Base-by-base conservation (phyloP, 2,113 vertebrate genomes). In the Phalacrocorax aristotelis region DNA sequence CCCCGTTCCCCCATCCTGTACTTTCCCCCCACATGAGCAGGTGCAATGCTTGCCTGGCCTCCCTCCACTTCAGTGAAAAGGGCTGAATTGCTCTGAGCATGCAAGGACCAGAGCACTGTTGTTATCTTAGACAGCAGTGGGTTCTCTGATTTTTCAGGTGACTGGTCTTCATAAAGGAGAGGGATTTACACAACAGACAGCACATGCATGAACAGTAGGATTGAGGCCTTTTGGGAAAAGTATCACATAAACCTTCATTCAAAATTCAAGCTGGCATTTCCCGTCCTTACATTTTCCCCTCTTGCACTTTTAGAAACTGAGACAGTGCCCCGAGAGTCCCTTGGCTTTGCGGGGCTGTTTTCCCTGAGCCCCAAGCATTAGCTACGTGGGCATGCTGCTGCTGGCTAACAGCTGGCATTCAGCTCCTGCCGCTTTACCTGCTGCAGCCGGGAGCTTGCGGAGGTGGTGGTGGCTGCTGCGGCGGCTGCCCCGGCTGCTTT, bases 351-450 rank as follows among this genome's bases (percentile, higher is more conserved):
- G 2, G 62, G 27, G 61, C 55, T 38, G 42, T 5, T 61, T 30
- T 78, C 14, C 61, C 78, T 9, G 38, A 32, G 17, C 29, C 74
- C 51, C 6, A 2, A 52, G 82, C 72, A 10, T 2, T 2, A 57
- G 52, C 70, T 6, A 0, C 4, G 9, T 7, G 5, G 52, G 36
- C 65, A 62, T 7, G 29, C 88, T 27, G 78, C 87, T 22, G 66
- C 83, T 52, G 77, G 71, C 77, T 14, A 7, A 7, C 30, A 57
- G n/a, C 87, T 52, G 83, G 61, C 40, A 1, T 7, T 38, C 61
- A 1, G 13, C 51, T 38, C 48, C 66, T 10, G 68, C 57, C 68
- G 2, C 92, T 79, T 97, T 98, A 98, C 98, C 98, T 98, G 97
- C 64, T 6, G 75, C 86, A 34, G 90, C 92, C 8, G 96, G 82